Conservation (phyloP, 2,888 invertebrate genomes). For the Leucophora obtusa region DNA sequence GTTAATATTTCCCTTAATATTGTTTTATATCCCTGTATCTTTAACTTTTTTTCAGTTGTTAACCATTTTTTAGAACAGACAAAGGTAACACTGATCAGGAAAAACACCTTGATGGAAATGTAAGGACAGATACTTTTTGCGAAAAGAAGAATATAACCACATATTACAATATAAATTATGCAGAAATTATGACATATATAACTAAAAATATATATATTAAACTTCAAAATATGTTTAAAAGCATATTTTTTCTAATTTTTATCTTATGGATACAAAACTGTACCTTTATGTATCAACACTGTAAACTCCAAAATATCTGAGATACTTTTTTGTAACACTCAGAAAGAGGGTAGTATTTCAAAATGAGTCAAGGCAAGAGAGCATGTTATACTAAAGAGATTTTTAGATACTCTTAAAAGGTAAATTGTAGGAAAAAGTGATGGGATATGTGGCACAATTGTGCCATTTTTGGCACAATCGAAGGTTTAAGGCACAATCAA, state of each 20-base stretch:
- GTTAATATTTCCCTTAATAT: too few species aligned
- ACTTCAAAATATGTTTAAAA: not conserved
- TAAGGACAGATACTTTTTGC: not conserved
- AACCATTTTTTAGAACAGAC: not conserved
- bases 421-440: too few species aligned
- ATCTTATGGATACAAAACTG: conserved; percentile 61
- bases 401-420: conserved; percentile 30
- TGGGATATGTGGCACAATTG: too few species aligned
- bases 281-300: conserved; percentile 59
- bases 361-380: not conserved
- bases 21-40: too few species aligned
- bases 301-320: conserved; percentile 20
- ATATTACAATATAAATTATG: not conserved
- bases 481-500: too few species aligned
- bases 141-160: not conserved
- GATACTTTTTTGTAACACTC: conserved; percentile 33
- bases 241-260: not conserved
- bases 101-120: not conserved
- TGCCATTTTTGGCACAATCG: too few species aligned
- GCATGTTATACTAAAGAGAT: conserved; percentile 1
- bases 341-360: conserved; percentile 37
- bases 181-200: not conserved
- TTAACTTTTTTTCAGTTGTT: too few species aligned
- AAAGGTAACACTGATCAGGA: conserved; percentile 2
- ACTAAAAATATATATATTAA: conserved; percentile 13